Conservation (phyloP, 2,797 vertebrate genomes). For the Vespertilio murinus region DNA sequence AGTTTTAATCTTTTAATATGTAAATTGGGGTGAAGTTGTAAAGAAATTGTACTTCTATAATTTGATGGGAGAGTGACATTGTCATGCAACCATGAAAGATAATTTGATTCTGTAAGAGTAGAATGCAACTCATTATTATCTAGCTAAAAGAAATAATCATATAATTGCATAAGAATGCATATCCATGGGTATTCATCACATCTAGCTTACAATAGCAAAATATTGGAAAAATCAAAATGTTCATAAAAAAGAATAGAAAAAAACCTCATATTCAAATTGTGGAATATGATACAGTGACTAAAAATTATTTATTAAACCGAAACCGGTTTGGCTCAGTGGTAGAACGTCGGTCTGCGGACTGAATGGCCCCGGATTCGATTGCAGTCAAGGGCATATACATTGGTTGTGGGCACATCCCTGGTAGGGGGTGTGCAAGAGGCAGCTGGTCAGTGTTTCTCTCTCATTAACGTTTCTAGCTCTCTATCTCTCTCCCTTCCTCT, state of each 20-base stretch:
- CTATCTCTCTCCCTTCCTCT: no score
- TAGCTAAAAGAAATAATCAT: background rate
- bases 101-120: background rate
- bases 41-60: background rate
- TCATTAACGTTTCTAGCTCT: no score
- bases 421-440: no score
- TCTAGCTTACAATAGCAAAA: background rate
- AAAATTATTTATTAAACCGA: background rate
- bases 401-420: no score
- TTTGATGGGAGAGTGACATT: background rate
- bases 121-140: background rate
- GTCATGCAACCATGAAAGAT: background rate
- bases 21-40: background rate
- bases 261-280: background rate
- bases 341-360: no score
- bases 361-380: no score
- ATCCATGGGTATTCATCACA: background rate
- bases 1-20: background rate
- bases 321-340: no score
- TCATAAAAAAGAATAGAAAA: slow-evolving; percentile 12
- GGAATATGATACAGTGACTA: background rate
- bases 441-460: no score
- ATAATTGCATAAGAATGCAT: background rate
- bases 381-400: no score
- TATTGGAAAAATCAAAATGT: background rate